Evolutionary conservation across 2,888 invertebrate genomes (phyloP), one percentile per base, ranked within the genome.

Genomic region (Drosophila demipolita): DNA sequence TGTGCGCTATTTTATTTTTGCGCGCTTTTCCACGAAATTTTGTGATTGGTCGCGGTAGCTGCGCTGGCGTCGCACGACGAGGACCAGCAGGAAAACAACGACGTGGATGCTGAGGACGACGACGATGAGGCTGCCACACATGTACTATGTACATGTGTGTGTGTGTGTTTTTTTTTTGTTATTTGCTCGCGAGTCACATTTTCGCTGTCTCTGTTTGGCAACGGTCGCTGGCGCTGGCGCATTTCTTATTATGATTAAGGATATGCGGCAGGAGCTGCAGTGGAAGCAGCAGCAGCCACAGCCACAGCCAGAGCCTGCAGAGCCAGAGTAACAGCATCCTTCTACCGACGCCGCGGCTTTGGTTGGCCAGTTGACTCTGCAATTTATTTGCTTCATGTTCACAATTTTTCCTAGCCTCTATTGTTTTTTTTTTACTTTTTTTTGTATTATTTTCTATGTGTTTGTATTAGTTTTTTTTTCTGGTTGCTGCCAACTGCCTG

Each of bases 191-290:
- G 85, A 87, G 78, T 76, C 73, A 73, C 83, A 82, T 60, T 78
- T 80, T 75, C 78, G 76, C 88, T 82, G 86, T 91, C 91, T 88
- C 87, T 90, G 89, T 91, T 85, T 79, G 75, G 85, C 90, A 75
- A 72, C 72, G 69, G 52, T 42, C 55, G 49, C 75, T 65, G 80
- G 80, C 86, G 85, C 87, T 91, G 83, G 91, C 90, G 83, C 76
- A 82, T 89, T 89, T 89, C 88, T 91, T 90, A 90, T 90, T 89
- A 90, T 90, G 89, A 89, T 91, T 87, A 89, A 90, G 88, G 83
- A 87, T 82, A 80, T 79, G 75, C 77, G 69, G 75, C 65, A 66
- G 62, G 64, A 66, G 72, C 68, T 66, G 73, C 76, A 61, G 65
- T 67, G 75, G 54, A 53, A 65, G 78, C 74, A 67, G 69, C 55